These are phyloP conservation scores for Cantharis lateralis DNA, from an alignment of 2,888 invertebrate species.

Conservation along the genomic window DNA sequence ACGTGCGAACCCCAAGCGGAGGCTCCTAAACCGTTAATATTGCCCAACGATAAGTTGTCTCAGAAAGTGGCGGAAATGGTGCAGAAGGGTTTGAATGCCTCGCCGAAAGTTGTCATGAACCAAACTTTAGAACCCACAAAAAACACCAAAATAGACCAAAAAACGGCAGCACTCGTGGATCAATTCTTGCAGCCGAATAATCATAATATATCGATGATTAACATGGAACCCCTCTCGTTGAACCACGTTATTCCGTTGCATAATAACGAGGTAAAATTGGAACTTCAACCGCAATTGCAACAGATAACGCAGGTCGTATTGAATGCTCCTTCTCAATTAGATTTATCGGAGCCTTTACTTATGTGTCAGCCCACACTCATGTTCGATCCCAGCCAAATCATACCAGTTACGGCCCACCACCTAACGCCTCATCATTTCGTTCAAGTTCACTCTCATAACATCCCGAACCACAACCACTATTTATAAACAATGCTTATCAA, in stretches of 20 bases:
- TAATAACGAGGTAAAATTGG: conserved; percentile 42
- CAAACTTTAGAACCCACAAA: background rate
- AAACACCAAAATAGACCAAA: background rate
- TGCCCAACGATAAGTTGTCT: conserved; percentile 46
- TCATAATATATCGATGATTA: conserved; percentile 38
- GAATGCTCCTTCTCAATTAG: conserved; percentile 41
- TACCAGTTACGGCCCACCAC: conserved; percentile 44
- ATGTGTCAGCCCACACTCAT: conserved; percentile 50
- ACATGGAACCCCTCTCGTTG: conserved; percentile 39
- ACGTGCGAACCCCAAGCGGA: conserved; percentile 49
- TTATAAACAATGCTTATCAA: conserved; percentile 17
- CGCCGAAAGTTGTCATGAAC: conserved; percentile 35
- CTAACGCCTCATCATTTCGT: conserved; percentile 46
- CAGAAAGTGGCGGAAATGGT: conserved; percentile 50
- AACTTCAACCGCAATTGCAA: conserved; percentile 38
- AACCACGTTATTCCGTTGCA: conserved; percentile 42
- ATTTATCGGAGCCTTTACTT: conserved; percentile 46
- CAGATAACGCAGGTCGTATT: conserved; percentile 47
- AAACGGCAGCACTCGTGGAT: background rate
- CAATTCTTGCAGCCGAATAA: conserved; percentile 34
- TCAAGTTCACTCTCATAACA: conserved; percentile 45
- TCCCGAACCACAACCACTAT: conserved; percentile 40
- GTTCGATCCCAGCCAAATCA: conserved; percentile 50
- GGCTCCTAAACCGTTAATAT: conserved; percentile 43
- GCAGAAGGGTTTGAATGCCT: conserved; percentile 46